Conservation (phyloP, 1,140 invertebrate species). For the Trichonephila clavipes region DNA sequence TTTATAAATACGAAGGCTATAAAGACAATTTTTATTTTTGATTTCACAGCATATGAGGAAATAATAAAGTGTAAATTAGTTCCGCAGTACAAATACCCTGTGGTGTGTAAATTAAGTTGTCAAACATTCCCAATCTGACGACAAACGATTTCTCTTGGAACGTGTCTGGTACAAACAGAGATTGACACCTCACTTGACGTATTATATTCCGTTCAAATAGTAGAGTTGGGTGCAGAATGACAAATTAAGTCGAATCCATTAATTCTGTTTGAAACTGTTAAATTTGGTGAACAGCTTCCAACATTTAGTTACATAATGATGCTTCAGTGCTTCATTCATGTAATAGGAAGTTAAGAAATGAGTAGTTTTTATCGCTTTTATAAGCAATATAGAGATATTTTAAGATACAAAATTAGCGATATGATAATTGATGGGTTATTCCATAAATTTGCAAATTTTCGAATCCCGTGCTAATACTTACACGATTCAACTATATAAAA, state of each 20-base stretch:
- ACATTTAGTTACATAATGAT: not conserved
- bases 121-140: not conserved
- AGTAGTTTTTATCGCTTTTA: too few relatives aligned
- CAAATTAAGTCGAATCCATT: conserved; percentile 27
- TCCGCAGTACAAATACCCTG: not conserved
- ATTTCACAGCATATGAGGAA: not conserved
- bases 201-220: not conserved
- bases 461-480: too few relatives aligned
- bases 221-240: not conserved
- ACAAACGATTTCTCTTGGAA: not conserved
- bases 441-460: too few relatives aligned
- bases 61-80: not conserved
- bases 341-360: too few relatives aligned
- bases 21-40: not conserved
- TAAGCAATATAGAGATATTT: too few relatives aligned
- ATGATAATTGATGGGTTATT: too few relatives aligned
- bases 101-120: conserved; percentile 1
- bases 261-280: not conserved
- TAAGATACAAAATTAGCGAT: too few relatives aligned
- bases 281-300: not conserved
- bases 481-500: too few relatives aligned
- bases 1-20: too few relatives aligned
- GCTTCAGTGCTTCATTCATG: not conserved
- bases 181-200: conserved; percentile 3
- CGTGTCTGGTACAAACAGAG: conserved; percentile 13